Conservation (phyloP, 2,113 vertebrate species). For the Leptobrachium ailaonicum region DNA sequence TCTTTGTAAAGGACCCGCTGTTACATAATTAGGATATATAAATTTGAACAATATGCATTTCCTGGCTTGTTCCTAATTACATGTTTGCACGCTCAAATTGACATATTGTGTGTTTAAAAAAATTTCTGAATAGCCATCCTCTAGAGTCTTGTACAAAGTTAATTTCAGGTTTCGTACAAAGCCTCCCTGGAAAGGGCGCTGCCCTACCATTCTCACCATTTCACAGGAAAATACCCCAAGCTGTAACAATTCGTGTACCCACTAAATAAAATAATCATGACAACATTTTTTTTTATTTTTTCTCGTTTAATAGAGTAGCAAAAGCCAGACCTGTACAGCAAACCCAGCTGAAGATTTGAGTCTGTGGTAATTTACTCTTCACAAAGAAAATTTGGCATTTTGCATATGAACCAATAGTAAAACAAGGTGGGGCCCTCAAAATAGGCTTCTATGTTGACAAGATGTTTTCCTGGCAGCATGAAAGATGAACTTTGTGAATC, state of each 20-base stretch:
- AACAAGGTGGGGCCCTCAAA: not conserved
- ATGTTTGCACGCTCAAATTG: constrained; percentile 43
- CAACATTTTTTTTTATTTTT: not conserved
- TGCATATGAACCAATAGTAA: not conserved
- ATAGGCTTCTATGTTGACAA: not conserved
- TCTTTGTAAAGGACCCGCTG: constrained; percentile 23
- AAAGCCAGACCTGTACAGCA: not conserved
- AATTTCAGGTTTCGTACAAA: constrained; percentile 43
- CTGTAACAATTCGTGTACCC: not conserved
- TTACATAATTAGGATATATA: constrained; percentile 44
- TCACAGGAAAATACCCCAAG: not conserved
- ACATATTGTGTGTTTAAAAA: constrained; percentile 44
- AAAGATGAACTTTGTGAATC: not conserved
- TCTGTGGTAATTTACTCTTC: not conserved
- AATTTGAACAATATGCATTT: constrained; percentile 33
- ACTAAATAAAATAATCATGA: not conserved
- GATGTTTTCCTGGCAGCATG: not conserved
- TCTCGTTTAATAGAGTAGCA: not conserved
- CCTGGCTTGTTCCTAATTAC: constrained; percentile 39
- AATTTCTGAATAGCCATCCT: constrained; percentile 42
- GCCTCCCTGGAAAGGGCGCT: constrained; percentile 27
- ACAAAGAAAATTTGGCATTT: not conserved
- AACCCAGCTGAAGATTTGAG: not conserved
- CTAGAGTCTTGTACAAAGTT: constrained; percentile 41
- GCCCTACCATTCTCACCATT: constrained; percentile 39